Conservation (phyloP, 2,113 vertebrate genomes). For the Ammodramus savannarum region DNA sequence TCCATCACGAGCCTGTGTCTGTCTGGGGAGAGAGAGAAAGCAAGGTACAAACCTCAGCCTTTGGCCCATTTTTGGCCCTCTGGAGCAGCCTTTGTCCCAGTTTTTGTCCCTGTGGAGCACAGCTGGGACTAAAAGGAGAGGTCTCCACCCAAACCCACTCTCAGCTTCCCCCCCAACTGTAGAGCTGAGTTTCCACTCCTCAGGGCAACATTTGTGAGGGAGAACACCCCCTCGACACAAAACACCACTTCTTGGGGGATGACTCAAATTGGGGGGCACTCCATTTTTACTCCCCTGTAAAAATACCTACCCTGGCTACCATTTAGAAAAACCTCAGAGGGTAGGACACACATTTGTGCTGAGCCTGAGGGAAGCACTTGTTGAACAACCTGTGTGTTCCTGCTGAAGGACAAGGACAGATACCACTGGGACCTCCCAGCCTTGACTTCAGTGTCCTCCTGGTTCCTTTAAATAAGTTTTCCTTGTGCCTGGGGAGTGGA, state of each 20-base stretch:
- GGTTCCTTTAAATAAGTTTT: not conserved
- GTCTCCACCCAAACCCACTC: not conserved
- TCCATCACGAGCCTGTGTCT: not conserved
- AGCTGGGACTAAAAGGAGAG: not conserved
- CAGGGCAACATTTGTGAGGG: no score
- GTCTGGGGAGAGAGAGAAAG: not conserved
- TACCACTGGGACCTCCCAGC: not conserved
- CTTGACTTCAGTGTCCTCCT: not conserved
- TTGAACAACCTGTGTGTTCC: not conserved
- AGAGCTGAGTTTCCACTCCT: not conserved
- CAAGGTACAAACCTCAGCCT: not conserved
- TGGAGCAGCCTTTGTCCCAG: not conserved
- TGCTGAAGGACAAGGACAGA: not conserved
- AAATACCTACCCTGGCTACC: accelerated
- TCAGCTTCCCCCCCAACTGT: accelerated
- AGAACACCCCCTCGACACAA: not conserved
- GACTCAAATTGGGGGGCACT: not conserved
- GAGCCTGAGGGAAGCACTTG: not conserved
- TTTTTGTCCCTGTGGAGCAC: not conserved
- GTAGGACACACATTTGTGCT: accelerated
- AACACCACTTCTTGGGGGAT: not conserved
- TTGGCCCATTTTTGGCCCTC: not conserved
- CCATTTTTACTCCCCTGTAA: not conserved
- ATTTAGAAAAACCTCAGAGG: not conserved
- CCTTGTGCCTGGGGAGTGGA: not conserved